These are phyloP conservation scores for Oryctes rhinoceros DNA, from an alignment of 1,140 invertebrate species.

Conservation along the genomic window DNA sequence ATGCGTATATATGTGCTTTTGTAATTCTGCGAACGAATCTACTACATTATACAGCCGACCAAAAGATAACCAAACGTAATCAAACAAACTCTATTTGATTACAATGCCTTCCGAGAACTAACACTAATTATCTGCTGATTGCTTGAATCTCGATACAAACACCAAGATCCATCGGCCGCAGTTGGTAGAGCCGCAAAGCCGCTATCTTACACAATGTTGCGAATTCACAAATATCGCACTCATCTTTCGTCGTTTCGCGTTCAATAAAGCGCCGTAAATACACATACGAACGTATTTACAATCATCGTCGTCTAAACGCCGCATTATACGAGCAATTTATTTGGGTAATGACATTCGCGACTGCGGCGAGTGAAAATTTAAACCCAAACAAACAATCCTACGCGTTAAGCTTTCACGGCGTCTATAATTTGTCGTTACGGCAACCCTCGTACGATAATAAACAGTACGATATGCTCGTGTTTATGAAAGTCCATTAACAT, in stretches of 20 bases:
- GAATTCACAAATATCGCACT: background rate
- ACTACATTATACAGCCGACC: too few relatives aligned
- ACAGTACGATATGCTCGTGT: background rate
- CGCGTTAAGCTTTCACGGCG: background rate
- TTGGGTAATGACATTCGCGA: background rate
- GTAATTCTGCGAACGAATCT: too few relatives aligned
- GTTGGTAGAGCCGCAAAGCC: too few relatives aligned
- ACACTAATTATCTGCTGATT: background rate
- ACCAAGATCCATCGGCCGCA: background rate
- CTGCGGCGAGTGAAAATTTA: background rate
- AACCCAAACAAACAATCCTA: background rate
- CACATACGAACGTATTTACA: background rate
- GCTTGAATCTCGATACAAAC: background rate
- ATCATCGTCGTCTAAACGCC: background rate
- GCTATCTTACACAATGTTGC: too few relatives aligned
- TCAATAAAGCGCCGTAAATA: background rate
- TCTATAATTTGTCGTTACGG: background rate
- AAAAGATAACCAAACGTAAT: too few relatives aligned
- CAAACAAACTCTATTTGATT: background rate
- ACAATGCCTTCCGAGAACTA: background rate
- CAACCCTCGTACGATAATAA: conserved; percentile 2
- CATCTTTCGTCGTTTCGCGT: background rate
- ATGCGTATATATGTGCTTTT: too few relatives aligned
- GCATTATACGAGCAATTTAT: background rate
- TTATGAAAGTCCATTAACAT: background rate